phyloP scores from a whole-genome alignment of 2,888 invertebrate species.

The Liodrosophila aerea region DNA sequence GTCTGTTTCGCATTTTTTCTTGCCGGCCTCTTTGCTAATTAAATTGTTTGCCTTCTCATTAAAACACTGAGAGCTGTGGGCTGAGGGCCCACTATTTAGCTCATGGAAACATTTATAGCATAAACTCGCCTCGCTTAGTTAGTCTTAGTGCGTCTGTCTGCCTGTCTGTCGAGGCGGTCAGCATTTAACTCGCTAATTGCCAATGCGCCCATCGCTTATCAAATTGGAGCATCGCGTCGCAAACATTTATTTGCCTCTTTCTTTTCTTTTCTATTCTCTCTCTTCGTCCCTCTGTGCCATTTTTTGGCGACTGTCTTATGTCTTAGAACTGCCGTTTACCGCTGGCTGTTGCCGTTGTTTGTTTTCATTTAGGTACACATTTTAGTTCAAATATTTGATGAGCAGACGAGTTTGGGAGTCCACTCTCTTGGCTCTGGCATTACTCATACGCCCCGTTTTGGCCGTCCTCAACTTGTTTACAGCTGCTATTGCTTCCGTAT shows the following conservation, averaged over 20 bases:
- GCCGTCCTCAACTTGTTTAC: conserved; percentile 49
- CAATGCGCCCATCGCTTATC: conserved; percentile 71
- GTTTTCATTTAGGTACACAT: conserved; percentile 72
- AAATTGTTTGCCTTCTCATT: conserved; percentile 76
- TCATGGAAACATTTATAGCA: conserved; percentile 77
- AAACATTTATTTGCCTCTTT: conserved; percentile 49
- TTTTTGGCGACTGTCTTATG: conserved; percentile 51
- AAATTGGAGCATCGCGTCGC: conserved; percentile 73
- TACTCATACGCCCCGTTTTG: conserved; percentile 64
- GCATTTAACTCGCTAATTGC: conserved; percentile 77
- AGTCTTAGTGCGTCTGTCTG: neutral
- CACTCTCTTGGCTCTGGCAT: conserved; percentile 42
- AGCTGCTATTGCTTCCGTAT: conserved; percentile 55
- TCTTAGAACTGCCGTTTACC: conserved; percentile 26
- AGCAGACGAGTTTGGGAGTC: conserved; percentile 37
- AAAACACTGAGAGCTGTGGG: conserved; percentile 45
- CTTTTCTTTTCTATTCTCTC: conserved; percentile 9
- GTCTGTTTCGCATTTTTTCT: conserved; percentile 58
- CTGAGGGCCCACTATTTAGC: conserved; percentile 54
- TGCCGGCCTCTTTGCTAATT: conserved; percentile 72
- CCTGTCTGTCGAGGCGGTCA: conserved; percentile 23
- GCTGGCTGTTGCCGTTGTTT: conserved; percentile 40
- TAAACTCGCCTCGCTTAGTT: conserved; percentile 26
- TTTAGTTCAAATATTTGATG: conserved; percentile 77
- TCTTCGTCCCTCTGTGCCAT: neutral